Evolutionary conservation across 1,140 invertebrate species (phyloP), one percentile per base, ranked within the genome.

Genomic region (Scaptomyza pallida): DNA sequence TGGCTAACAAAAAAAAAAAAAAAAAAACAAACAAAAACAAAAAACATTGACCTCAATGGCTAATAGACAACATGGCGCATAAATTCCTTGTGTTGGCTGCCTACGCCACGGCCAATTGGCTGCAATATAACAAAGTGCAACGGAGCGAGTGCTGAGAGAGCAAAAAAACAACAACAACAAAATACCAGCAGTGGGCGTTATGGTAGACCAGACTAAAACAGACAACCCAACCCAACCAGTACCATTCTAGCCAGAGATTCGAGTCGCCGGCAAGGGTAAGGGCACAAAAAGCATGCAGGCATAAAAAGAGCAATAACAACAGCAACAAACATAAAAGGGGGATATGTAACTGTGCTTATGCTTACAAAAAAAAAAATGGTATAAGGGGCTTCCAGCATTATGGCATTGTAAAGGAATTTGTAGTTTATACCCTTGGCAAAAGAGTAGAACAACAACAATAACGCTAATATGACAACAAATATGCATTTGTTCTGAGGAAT

Each of bases 81-180:
- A 85, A 85, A 85, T 88, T 81, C 63, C 48, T 48, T 37, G 30
- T 65, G 52, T 40, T 13, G 41, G 40, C 47, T 65, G 74, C 70
- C 74, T 72, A 76, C 56, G 72, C 68, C 81, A 90, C 72, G 88
- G 72, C 76, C 86, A 89, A 89, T 90, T 89, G 86, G 75, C 72
- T 89, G 89, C 88, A 89, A 90, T 90, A 82, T 83, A 89, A 79
- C 78, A 82, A 89, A 89, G 82, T 89, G 86, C 86, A 89, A 62
- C 69, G 75, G 65, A 88, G 67, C 82, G 75, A 78, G 54, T 63
- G 72, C 26, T 50, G 72, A 71, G 13, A 47, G 55, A 30, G 23
- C 59, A 60, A 72, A 30, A 60, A 72, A 30, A 30, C 23, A 30
- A 72, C 45, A 74, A 69, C 19, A 43, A 57, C 50, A 63, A 43